Conservation (phyloP, 1,140 invertebrate genomes). For the Linepithema humile region DNA sequence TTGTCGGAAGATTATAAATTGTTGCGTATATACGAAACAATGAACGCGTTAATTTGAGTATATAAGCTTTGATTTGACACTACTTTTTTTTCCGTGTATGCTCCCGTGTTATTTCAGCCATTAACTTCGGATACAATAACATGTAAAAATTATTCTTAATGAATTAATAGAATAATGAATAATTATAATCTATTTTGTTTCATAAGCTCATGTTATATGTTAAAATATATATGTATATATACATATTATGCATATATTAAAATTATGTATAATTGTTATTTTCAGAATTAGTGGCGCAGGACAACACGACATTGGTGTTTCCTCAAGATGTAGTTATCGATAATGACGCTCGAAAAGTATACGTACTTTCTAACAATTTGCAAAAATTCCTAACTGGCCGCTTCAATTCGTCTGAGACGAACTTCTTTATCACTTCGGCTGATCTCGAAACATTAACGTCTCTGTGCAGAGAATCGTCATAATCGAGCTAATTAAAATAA, state of each 20-base stretch:
- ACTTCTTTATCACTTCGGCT: conserved; percentile 79
- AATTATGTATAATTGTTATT: conserved; percentile 31
- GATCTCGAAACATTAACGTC: conserved; percentile 59
- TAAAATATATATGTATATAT: too few species aligned
- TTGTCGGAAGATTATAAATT: too few species aligned
- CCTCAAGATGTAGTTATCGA: conserved; percentile 81
- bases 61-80: too few species aligned
- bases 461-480: conserved; percentile 19
- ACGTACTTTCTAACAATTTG: conserved; percentile 88
- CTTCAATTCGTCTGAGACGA: conserved; percentile 86
- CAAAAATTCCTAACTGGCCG: conserved; percentile 86
- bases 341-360: conserved; percentile 82
- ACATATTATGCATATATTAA: neutral
- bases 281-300: conserved; percentile 76
- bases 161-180: neutral
- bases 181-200: neutral
- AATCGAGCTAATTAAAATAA: neutral
- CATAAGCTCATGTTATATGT: neutral
- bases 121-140: neutral
- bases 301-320: conserved; percentile 80
- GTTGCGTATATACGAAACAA: too few species aligned
- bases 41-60: too few species aligned
- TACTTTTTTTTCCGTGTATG: too few species aligned
- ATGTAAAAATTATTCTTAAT: neutral
- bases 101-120: too few species aligned